phyloP scores from a whole-genome alignment of 1,140 invertebrate species.

The Hylaeus anthracinus region DNA sequence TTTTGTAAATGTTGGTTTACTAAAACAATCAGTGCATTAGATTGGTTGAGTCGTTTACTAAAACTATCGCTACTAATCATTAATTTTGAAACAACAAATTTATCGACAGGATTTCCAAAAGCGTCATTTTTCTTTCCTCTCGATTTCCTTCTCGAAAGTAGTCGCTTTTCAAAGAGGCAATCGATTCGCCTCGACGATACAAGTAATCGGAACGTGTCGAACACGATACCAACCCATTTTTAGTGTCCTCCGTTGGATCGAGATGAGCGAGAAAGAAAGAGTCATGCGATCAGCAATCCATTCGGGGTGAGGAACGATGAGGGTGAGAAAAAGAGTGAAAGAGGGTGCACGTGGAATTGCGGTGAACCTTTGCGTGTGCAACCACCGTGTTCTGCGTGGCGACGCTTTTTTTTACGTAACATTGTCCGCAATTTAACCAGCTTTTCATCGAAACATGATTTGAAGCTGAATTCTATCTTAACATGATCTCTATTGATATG shows the following conservation, averaged over 20 bases:
- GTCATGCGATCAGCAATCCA: constrained; percentile 14
- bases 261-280: constrained; percentile 18
- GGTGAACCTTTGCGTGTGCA: constrained; percentile 54
- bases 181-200: neutral
- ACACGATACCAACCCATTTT: constrained; percentile 31
- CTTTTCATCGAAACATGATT: constrained; percentile 21
- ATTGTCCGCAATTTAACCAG: constrained; percentile 26
- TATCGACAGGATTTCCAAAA: too few relatives aligned
- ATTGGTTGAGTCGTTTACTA: too few relatives aligned
- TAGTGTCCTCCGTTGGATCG: neutral
- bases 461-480: too few relatives aligned
- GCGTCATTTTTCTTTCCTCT: too few relatives aligned
- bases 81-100: too few relatives aligned
- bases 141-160: neutral
- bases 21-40: too few relatives aligned
- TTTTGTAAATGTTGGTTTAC: too few relatives aligned
- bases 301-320: constrained; percentile 10
- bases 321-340: constrained; percentile 24
- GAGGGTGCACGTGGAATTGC: constrained; percentile 51
- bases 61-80: too few relatives aligned
- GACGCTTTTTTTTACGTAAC: constrained; percentile 37
- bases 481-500: too few relatives aligned
- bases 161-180: neutral
- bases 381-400: constrained; percentile 38
- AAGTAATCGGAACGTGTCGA: constrained; percentile 4